A percentile compares a stretch with the other conserved stretches of the same genome.
Conservation (phyloP, 2,888 invertebrate species). For the Lasioglossum zephyrum region DNA sequence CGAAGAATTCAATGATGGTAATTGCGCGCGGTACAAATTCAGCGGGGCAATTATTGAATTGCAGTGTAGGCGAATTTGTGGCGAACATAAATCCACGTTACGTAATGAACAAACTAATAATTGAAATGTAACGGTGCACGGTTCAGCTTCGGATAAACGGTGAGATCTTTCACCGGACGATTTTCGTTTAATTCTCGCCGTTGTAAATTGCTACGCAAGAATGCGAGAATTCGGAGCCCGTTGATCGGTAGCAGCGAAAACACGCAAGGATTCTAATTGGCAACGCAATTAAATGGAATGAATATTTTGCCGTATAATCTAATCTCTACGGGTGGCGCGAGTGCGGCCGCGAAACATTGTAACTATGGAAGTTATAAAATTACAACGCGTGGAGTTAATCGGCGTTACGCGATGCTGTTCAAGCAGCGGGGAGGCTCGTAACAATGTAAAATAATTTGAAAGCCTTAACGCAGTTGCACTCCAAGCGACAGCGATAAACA, state of each 20-base stretch:
- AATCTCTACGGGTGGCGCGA: constrained; percentile 9
- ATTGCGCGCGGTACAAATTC: background rate
- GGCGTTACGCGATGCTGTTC: constrained; percentile 5
- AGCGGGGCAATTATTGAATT: background rate
- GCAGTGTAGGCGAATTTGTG: background rate
- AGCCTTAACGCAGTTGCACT: too few relatives aligned
- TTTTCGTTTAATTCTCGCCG: background rate
- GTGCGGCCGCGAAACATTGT: background rate
- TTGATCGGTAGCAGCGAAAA: background rate
- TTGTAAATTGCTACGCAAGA: background rate
- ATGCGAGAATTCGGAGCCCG: background rate
- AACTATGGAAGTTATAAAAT: constrained; percentile 13
- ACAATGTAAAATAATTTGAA: constrained; percentile 7
- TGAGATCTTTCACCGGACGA: background rate
- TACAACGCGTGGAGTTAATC: background rate
- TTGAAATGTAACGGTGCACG: background rate
- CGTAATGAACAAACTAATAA: background rate
- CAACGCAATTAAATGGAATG: background rate
- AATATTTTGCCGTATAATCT: background rate
- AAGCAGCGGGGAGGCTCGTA: background rate
- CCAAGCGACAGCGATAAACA: background rate
- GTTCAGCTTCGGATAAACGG: background rate
- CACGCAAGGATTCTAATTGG: background rate
- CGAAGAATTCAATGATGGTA: background rate
- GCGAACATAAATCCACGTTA: background rate